Evolutionary conservation across 2,888 invertebrate genomes (phyloP).

Genomic region (Eupithecia insigniata): DNA sequence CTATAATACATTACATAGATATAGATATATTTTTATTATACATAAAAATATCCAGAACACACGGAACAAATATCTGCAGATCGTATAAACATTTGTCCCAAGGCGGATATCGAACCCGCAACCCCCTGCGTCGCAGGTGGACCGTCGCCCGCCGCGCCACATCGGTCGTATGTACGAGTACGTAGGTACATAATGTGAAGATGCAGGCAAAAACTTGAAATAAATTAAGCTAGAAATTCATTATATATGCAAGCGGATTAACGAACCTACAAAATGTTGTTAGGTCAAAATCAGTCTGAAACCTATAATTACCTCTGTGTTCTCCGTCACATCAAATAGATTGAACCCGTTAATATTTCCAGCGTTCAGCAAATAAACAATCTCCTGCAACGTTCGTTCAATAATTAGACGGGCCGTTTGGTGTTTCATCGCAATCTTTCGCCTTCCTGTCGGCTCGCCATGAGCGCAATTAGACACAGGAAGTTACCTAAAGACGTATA

Average conservation of each 20-base stretch:
- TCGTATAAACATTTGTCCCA: too few species aligned
- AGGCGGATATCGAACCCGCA: too few species aligned
- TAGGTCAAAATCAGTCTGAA: neutral
- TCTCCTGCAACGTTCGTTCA: slow-evolving; percentile 39
- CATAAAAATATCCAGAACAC: too few species aligned
- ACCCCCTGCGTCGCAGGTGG: too few species aligned
- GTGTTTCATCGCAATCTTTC: slow-evolving; percentile 80
- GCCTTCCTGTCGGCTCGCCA: slow-evolving; percentile 75
- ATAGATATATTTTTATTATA: too few species aligned
- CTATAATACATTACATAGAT: too few species aligned
- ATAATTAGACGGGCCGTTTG: slow-evolving; percentile 59
- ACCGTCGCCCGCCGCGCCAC: too few species aligned
- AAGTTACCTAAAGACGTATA: slow-evolving; percentile 68
- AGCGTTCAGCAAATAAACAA: slow-evolving; percentile 31
- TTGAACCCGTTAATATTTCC: slow-evolving; percentile 16
- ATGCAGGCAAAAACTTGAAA: neutral
- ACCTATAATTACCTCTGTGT: neutral
- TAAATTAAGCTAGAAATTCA: too few species aligned
- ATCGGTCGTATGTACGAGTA: too few species aligned
- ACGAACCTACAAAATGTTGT: neutral
- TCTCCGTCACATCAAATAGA: neutral
- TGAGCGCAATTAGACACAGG: slow-evolving; percentile 79
- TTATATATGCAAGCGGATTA: too few species aligned
- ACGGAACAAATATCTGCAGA: too few species aligned
- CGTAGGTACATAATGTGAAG: too few species aligned